Evolutionary conservation across 2,797 vertebrate species (phyloP), one percentile per base, ranked within the genome.

Genomic region (Caiman crocodilus): DNA sequence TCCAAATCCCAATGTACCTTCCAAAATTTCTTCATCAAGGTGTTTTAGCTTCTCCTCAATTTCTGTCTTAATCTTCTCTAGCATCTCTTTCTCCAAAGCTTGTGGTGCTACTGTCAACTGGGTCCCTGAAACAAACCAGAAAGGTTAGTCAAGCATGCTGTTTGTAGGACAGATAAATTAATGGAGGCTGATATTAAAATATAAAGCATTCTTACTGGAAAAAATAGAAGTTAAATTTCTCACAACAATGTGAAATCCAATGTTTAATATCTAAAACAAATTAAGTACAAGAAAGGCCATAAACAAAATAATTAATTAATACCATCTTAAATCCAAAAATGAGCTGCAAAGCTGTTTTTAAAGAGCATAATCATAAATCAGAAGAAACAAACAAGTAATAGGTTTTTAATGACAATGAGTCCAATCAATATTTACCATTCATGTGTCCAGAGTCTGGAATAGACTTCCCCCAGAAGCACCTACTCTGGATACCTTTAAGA

Each of bases 1-100:
- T 28, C 79, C 74, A 90, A 87, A 94, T 92, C 80, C 85, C 42
- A 50, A 50, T 85, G 56, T 69, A 98, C 99, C 98, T 96, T 98
- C 98, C 92, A 98, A 94, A 87, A 99, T 98, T 96, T 99, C 98
- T 88, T 98, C 98, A 93, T 99, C 98, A 87, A 99, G 98, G 84
- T 20, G 97, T 93, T 98, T 98, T 90, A 99, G 97, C 88, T 99
- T 98, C 93, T 99, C 98, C 87, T 99, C 98, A n/a, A 99, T 98
- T 98, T 99, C 98, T 87, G 93, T 95, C 97, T 98, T 99, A 94
- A 99, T 96, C 97, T 98, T 96, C 89, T 97, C 97, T 90, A 97
- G 96, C 94, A 96, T 82, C 79, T 98, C 98, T 92, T 97, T 97
- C 95, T 97, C 96, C 87, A 92, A 82, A 92, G 95, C 88, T 75